Percentiles rank a stretch among this genome's conserved stretches.
Evolutionary conservation across 2,113 vertebrate genomes (phyloP).

Genomic region (Platichthys flesus): DNA sequence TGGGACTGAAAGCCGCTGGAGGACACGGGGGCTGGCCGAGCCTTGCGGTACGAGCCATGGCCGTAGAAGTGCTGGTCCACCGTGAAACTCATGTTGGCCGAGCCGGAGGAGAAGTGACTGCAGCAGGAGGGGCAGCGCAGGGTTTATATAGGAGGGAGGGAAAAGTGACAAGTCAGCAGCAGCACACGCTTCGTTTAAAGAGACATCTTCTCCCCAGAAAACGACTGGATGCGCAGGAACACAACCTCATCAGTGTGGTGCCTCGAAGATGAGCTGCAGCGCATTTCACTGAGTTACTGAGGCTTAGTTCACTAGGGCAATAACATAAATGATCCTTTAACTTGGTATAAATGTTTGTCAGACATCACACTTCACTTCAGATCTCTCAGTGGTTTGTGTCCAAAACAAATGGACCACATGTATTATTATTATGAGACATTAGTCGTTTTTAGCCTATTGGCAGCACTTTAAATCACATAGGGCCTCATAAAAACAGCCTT

Average conservation of each 20-base stretch:
- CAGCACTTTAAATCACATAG: background rate
- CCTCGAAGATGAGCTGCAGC: constrained; percentile 8
- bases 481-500: background rate
- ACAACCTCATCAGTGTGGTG: background rate
- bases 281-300: background rate
- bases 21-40: constrained; percentile 70
- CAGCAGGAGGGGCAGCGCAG: constrained; percentile 59
- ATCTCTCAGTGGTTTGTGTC: too few relatives aligned
- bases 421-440: background rate
- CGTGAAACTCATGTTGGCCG: constrained; percentile 74
- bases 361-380: constrained; percentile 3
- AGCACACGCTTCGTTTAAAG: constrained; percentile 66
- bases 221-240: constrained; percentile 19
- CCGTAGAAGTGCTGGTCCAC: constrained; percentile 71
- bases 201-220: constrained; percentile 42
- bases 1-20: constrained; percentile 79
- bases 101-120: constrained; percentile 63
- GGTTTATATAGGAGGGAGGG: constrained; percentile 75
- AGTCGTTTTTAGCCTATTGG: background rate
- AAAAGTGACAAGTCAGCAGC: constrained; percentile 75
- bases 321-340: too few relatives aligned
- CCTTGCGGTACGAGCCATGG: constrained; percentile 72
- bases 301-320: too few relatives aligned
- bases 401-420: background rate
- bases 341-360: background rate